Percentiles rank a stretch among this genome's conserved stretches.
phyloP scores from a whole-genome alignment of 2,797 vertebrate genomes.

The Tenualosa thibaudeaui region DNA sequence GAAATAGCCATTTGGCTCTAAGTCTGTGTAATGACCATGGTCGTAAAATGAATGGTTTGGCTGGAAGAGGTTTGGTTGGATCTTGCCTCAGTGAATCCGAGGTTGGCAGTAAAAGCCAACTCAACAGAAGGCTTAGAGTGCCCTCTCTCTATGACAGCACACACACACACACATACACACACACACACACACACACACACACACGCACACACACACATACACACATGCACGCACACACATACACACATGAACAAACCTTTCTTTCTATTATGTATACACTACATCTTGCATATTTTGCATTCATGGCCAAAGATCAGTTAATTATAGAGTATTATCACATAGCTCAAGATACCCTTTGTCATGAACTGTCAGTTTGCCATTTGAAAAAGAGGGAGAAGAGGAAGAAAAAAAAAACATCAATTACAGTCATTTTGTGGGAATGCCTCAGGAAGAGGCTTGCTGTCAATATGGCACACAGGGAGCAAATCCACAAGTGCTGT shows the following conservation, averaged over 20 bases:
- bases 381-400: slow-evolving; percentile 30
- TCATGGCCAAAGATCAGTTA: slow-evolving; percentile 57
- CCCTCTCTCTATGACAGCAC: background rate
- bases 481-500: background rate
- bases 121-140: slow-evolving; percentile 59
- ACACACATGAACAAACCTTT: too few species aligned
- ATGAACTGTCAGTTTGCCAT: slow-evolving; percentile 36
- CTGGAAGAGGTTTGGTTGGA: slow-evolving; percentile 40
- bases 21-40: background rate
- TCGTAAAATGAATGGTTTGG: background rate
- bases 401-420: slow-evolving; percentile 30
- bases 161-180: too few species aligned
- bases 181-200: too few species aligned
- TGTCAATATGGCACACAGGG: background rate
- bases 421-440: slow-evolving; percentile 54
- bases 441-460: slow-evolving; percentile 43
- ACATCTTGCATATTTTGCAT: slow-evolving; percentile 72
- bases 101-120: slow-evolving; percentile 59
- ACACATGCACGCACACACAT: too few species aligned
- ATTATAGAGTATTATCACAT: background rate
- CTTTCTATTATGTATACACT: background rate
- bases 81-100: background rate
- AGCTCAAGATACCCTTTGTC: slow-evolving; percentile 19
- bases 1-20: background rate
- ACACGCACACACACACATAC: too few species aligned